Evolutionary conservation across 2,888 invertebrate species (phyloP).

Genomic region (Amphimallon solstitiale): DNA sequence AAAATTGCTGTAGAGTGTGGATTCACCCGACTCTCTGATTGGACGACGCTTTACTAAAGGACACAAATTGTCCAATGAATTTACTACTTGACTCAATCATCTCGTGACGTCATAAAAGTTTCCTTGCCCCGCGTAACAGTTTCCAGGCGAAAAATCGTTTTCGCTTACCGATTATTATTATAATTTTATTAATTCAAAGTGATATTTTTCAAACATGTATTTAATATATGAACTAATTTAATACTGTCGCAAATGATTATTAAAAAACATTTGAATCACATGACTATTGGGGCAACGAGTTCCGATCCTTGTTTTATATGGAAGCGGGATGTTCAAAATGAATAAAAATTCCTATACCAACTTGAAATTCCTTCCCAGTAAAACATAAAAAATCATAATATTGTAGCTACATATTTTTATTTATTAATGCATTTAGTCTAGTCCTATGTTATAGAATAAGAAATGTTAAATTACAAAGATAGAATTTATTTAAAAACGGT

Average conservation of each 20-base stretch:
- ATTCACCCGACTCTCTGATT: conserved; percentile 57
- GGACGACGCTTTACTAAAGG: conserved; percentile 48
- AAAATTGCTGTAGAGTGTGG: conserved; percentile 61
- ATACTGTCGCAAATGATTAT: background rate
- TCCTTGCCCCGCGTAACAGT: conserved; percentile 7
- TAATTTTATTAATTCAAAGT: background rate
- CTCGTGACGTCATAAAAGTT: conserved; percentile 34
- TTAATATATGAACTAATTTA: background rate
- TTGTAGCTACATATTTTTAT: too few relatives aligned
- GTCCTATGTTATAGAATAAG: too few relatives aligned
- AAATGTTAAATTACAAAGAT: too few relatives aligned
- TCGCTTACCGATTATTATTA: background rate
- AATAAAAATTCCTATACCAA: too few relatives aligned
- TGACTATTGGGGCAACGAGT: conserved; percentile 26
- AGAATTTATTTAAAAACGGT: background rate
- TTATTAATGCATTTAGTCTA: too few relatives aligned
- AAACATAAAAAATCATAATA: too few relatives aligned
- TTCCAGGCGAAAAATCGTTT: background rate
- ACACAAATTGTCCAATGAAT: conserved; percentile 41
- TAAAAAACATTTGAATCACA: conserved; percentile 34
- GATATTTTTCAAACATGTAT: background rate
- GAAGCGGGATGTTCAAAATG: conserved; percentile 17
- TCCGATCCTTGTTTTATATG: background rate
- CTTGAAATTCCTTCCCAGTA: too few relatives aligned
- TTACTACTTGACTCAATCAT: conserved; percentile 13